Evolutionary conservation across 2,113 vertebrate species (phyloP), one percentile per base, ranked within the genome.

Genomic region (Paraplagusia blochii): DNA sequence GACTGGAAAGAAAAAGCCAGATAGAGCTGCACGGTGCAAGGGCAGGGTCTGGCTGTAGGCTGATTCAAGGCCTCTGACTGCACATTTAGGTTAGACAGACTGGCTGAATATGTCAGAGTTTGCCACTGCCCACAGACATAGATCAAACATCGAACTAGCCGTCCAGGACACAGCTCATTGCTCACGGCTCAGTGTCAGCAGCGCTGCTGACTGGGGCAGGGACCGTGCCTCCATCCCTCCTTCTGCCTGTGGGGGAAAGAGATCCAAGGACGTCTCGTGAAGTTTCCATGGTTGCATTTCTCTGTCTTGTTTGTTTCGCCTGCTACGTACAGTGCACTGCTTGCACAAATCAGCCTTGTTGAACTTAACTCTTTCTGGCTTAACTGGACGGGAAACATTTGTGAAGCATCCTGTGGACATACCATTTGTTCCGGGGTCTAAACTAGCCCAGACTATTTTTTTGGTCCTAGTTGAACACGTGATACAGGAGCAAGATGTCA

Each of bases 71-170:
- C 53, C 53, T 79, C 53, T 70, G 56, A 78, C 47, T 88, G 80
- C 80, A 66, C 82, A 83, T 84, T 84, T 86, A 80, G 83, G 80
- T 87, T 85, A 85, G 68, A 75, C 53, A 39, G 70, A 53, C 78
- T 66, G 66, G 61, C 66, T 48, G 67, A 63, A 40, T 44, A 63
- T 72, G 66, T 62, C 72, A 60, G 69, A 44, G 50, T 76, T 35
- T 15, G 62, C 45, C 4, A 3, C 55, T 57, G 76, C 53, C 71
- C 71, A 70, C 69, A 78, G 75, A 84, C 44, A 54, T 67, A 66
- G 66, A 77, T 81, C 74, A 79, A 53, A 42, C 74, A 64, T 8
- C 50, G 58, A 77, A 61, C 57, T 76, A 75, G 62, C 62, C 80
- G 77, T 63, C 66, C 59, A 71, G 73, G 70, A 78, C 79, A 57